Conservation (phyloP, 2,797 vertebrate genomes). For the Fringilla coelebs region DNA sequence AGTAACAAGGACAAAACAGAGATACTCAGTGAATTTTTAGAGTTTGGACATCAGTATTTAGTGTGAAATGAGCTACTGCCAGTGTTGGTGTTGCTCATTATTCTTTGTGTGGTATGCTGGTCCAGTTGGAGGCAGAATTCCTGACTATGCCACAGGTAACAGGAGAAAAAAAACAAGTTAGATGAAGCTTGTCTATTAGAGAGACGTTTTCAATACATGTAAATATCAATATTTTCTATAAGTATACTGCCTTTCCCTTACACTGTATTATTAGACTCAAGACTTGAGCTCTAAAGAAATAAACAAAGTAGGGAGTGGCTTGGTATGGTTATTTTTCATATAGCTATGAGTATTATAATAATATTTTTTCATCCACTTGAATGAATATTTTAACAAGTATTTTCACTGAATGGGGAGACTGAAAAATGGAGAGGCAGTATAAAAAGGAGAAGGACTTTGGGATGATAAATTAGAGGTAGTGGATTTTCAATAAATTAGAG, state of each 20-base stretch:
- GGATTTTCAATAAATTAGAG: constrained; percentile 13
- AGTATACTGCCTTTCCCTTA: background rate
- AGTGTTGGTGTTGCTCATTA: background rate
- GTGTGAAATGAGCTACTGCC: constrained; percentile 32
- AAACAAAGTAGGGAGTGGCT: background rate
- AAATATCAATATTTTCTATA: background rate
- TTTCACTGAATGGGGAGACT: background rate
- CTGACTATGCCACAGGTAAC: background rate
- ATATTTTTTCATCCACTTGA: background rate
- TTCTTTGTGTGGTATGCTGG: background rate
- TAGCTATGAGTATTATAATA: background rate
- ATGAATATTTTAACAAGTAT: background rate
- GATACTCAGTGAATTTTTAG: constrained; percentile 4
- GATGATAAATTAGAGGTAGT: constrained; percentile 5
- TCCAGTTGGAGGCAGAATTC: constrained; percentile 16
- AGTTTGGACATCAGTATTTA: constrained; percentile 32
- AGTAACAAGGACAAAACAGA: background rate
- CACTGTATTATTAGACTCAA: background rate
- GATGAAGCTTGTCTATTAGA: constrained; percentile 1
- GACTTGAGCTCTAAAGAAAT: background rate
- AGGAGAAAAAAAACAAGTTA: background rate
- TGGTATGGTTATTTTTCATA: background rate
- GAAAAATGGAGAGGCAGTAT: background rate
- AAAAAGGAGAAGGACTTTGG: background rate
- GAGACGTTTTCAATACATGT: background rate